These are phyloP conservation scores for Thamnophis elegans DNA, from an alignment of 2,797 vertebrate genomes.

Conservation along the genomic window DNA sequence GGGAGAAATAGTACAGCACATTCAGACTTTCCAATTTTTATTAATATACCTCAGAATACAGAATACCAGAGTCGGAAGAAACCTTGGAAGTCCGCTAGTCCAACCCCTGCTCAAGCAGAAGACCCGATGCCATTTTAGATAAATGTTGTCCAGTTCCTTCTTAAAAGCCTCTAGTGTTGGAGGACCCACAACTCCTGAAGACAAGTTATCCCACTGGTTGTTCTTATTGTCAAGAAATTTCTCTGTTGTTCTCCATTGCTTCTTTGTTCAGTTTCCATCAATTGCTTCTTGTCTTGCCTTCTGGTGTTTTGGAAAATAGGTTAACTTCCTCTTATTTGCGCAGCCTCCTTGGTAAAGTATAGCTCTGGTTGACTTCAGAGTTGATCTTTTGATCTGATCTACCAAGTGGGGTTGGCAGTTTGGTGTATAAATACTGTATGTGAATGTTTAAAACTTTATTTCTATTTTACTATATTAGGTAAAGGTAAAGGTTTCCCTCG, in stretches of 20 bases:
- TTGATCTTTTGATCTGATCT: background rate
- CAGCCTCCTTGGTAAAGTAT: background rate
- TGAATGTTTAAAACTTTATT: background rate
- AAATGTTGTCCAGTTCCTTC: background rate
- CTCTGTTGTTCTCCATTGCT: background rate
- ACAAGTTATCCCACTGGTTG: background rate
- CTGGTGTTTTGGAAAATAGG: background rate
- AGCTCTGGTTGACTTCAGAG: background rate
- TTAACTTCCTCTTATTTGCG: background rate
- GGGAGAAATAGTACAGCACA: background rate
- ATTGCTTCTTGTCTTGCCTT: background rate
- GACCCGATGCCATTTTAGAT: background rate
- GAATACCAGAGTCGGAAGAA: background rate
- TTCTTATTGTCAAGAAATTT: background rate
- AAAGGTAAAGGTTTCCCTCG: too few relatives aligned
- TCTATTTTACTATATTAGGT: background rate
- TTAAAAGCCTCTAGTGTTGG: background rate
- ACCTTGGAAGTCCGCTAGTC: too few relatives aligned
- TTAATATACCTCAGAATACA: background rate
- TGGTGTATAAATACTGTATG: background rate
- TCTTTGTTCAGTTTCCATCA: background rate
- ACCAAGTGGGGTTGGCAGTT: background rate
- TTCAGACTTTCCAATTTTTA: background rate
- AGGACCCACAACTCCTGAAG: background rate
- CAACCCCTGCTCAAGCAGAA: background rate